phyloP scores from a whole-genome alignment of 2,888 invertebrate genomes.

The Biston betularia region DNA sequence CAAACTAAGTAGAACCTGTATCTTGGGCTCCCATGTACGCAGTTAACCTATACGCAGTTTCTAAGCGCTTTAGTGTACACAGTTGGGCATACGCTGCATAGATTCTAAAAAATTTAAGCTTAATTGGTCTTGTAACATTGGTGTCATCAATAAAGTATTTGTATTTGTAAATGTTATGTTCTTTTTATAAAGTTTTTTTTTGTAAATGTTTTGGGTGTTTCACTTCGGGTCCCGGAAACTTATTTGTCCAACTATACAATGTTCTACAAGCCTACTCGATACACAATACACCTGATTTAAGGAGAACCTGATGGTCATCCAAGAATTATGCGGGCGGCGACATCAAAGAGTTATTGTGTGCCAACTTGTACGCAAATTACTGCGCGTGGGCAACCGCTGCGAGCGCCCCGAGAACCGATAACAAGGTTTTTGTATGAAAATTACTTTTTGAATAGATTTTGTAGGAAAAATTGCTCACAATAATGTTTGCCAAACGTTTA shows the following conservation, averaged over 20 bases:
- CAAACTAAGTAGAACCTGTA: too few relatives aligned
- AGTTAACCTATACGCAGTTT: too few relatives aligned
- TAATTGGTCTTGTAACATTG: too few relatives aligned
- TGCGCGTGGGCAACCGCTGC: constrained; percentile 37
- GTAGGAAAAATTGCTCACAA: not conserved
- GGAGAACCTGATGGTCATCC: constrained; percentile 23
- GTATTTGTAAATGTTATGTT: too few relatives aligned
- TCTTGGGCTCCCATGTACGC: too few relatives aligned
- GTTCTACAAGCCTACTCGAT: constrained; percentile 19
- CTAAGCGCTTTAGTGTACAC: too few relatives aligned
- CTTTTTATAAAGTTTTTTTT: not conserved
- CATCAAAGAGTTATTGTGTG: constrained; percentile 66
- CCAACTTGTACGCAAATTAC: constrained; percentile 51
- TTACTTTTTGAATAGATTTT: not conserved
- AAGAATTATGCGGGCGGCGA: constrained; percentile 50
- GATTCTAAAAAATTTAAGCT: too few relatives aligned
- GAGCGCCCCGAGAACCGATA: not conserved
- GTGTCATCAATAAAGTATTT: too few relatives aligned
- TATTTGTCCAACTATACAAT: constrained; percentile 1
- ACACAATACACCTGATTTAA: constrained; percentile 22
- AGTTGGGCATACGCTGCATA: too few relatives aligned
- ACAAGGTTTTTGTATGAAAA: constrained; percentile 20
- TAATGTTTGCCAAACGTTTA: not conserved
- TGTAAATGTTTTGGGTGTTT: not conserved
- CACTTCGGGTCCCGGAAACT: not conserved